These are phyloP conservation scores for Aphodius sticticus DNA, from an alignment of 2,888 invertebrate genomes.

Conservation along the genomic window DNA sequence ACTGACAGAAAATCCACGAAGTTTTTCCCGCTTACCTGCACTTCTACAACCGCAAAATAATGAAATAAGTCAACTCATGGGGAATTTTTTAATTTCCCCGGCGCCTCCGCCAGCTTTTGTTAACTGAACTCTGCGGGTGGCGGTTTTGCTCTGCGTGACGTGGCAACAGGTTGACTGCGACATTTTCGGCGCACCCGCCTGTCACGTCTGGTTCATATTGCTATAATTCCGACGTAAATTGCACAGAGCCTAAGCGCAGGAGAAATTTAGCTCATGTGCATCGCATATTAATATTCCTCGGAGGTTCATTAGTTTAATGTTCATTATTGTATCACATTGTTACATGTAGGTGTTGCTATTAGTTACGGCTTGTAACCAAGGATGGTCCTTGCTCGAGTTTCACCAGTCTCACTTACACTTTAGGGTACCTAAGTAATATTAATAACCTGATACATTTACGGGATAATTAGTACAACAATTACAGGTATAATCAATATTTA, in stretches of 20 bases:
- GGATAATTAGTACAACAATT: too few relatives aligned
- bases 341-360: too few relatives aligned
- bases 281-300: background rate
- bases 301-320: background rate
- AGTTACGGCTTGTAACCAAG: too few relatives aligned
- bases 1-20: background rate
- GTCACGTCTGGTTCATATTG: background rate
- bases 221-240: background rate
- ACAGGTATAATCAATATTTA: too few relatives aligned
- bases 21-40: background rate
- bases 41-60: background rate
- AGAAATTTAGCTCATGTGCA: background rate
- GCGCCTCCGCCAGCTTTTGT: background rate
- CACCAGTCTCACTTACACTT: too few relatives aligned
- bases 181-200: background rate
- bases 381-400: too few relatives aligned
- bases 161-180: slow-evolving; percentile 4
- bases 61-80: background rate
- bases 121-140: background rate
- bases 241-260: background rate
- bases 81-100: background rate
- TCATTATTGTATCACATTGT: background rate
- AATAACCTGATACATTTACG: too few relatives aligned
- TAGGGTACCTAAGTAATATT: too few relatives aligned
- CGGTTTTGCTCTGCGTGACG: background rate